Evolutionary conservation across 2,113 vertebrate genomes (phyloP).

Genomic region (Beaufortia kweichowensis): DNA sequence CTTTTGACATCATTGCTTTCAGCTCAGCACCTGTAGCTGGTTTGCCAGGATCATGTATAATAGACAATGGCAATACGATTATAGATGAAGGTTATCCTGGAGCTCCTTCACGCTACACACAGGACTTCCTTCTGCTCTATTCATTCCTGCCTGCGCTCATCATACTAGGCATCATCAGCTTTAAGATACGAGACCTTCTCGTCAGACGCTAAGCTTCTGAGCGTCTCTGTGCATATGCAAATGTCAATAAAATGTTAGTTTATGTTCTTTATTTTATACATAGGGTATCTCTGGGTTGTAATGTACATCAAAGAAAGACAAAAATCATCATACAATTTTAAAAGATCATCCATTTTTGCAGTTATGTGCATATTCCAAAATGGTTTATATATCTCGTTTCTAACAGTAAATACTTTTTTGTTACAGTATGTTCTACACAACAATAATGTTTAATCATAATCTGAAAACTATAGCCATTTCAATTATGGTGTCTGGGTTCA

Average conservation of each 20-base stretch:
- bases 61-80: conserved; percentile 76
- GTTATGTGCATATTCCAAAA: too few relatives aligned
- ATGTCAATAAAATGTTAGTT: neutral
- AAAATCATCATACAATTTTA: neutral
- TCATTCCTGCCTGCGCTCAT: conserved; percentile 84
- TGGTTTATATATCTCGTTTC: neutral
- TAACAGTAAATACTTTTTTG: conserved; percentile 8
- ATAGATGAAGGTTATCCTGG: conserved; percentile 82
- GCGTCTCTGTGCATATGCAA: neutral
- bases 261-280: neutral
- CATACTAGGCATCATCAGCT: conserved; percentile 81
- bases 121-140: conserved; percentile 85
- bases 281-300: neutral
- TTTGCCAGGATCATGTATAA: conserved; percentile 65
- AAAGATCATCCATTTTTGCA: too few relatives aligned
- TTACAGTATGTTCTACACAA: conserved; percentile 20
- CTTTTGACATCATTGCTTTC: conserved; percentile 4
- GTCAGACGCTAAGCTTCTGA: conserved; percentile 66
- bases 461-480: neutral
- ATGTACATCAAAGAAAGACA: neutral
- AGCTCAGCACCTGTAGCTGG: conserved; percentile 56
- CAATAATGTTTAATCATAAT: conserved; percentile 15
- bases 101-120: conserved; percentile 78
- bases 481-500: neutral
- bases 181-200: conserved; percentile 84